Conservation (phyloP, 2,797 vertebrate genomes). For the Enteromius anoplus region DNA sequence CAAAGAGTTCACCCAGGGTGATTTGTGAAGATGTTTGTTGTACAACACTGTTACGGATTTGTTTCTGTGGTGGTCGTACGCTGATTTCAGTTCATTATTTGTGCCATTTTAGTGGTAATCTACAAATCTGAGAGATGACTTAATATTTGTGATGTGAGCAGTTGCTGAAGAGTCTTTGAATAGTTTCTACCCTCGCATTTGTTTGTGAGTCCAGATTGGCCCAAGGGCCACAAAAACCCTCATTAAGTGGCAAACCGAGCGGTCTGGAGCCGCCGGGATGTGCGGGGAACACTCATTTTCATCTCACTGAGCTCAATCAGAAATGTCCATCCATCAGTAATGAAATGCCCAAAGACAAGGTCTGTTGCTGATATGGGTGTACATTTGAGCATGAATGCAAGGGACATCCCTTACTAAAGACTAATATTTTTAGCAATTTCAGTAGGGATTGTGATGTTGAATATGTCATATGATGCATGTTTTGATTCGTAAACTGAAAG, state of each 20-base stretch:
- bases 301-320: constrained; percentile 33
- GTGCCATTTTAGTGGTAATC: background rate
- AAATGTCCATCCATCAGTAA: constrained; percentile 37
- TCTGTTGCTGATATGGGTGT: constrained; percentile 1
- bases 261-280: constrained; percentile 4
- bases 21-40: constrained; percentile 11
- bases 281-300: constrained; percentile 29
- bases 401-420: background rate
- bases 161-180: constrained; percentile 9
- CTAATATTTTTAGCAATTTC: background rate
- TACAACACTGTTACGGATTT: background rate
- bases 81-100: background rate
- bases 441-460: background rate
- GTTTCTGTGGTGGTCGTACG: background rate
- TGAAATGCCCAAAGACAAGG: constrained; percentile 23
- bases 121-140: constrained; percentile 2
- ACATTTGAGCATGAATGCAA: background rate
- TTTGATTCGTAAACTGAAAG: background rate
- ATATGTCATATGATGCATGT: background rate
- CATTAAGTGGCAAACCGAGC: constrained; percentile 31
- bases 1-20: background rate
- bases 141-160: background rate
- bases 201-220: constrained; percentile 13
- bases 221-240: constrained; percentile 20
- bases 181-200: constrained; percentile 27